Conservation (phyloP, 2,888 invertebrate species). For the Pelosia muscerda region DNA sequence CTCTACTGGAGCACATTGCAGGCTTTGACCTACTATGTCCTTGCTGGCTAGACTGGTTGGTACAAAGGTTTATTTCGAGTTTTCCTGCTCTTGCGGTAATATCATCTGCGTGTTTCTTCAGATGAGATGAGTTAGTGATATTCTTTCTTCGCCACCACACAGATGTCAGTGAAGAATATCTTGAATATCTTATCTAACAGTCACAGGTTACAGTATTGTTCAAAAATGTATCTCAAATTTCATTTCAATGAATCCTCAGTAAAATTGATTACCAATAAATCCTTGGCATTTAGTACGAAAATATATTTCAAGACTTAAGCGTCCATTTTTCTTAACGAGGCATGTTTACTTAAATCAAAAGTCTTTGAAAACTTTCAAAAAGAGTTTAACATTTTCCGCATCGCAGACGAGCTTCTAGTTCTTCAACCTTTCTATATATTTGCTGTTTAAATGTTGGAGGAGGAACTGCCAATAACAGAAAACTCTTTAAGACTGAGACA, state of each 20-base stretch:
- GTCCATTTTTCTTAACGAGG: conserved; percentile 36
- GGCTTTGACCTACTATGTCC: too few species aligned
- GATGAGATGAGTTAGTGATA: too few species aligned
- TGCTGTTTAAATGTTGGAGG: conserved; percentile 42
- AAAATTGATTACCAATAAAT: conserved; percentile 7
- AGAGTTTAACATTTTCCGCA: conserved; percentile 42
- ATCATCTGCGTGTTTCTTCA: too few species aligned
- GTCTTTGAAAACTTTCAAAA: conserved; percentile 39
- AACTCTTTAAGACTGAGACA: conserved; percentile 49
- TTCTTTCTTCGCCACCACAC: too few species aligned
- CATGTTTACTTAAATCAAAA: conserved; percentile 45
- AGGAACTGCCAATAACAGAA: conserved; percentile 60
- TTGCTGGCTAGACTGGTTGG: too few species aligned
- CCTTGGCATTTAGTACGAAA: conserved; percentile 18
- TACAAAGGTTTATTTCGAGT: too few species aligned
- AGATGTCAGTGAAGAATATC: too few species aligned
- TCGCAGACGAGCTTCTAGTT: conserved; percentile 40
- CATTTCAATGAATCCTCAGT: background rate
- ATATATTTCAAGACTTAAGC: conserved; percentile 3
- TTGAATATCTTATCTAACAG: too few species aligned
- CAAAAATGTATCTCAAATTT: background rate
- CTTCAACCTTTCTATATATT: conserved; percentile 28
- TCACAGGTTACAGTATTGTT: background rate
- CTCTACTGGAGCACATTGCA: too few species aligned
- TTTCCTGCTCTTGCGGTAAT: too few species aligned